A percentile compares a stretch with the other conserved stretches of the same genome.
These are phyloP conservation scores for Abscondita cerata DNA, from an alignment of 2,888 invertebrate species.

Conservation along the genomic window DNA sequence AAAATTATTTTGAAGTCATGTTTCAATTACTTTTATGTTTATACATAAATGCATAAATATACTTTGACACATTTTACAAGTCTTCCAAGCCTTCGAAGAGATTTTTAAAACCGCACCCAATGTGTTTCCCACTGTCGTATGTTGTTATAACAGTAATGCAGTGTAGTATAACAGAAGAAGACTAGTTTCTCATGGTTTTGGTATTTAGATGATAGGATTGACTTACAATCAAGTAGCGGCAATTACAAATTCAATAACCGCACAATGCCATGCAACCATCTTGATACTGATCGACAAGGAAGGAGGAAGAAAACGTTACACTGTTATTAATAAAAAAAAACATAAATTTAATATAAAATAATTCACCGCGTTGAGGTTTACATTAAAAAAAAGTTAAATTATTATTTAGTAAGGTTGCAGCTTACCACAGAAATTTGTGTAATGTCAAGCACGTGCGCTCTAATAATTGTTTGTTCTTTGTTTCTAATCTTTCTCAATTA, in stretches of 20 bases:
- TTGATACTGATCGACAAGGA: slow-evolving; percentile 18
- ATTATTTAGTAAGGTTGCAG: too few relatives aligned
- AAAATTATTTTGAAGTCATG: too few relatives aligned
- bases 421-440: too few relatives aligned
- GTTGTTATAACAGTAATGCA: slow-evolving; percentile 28
- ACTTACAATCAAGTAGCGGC: slow-evolving; percentile 15
- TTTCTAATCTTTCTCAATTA: too few relatives aligned
- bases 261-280: slow-evolving; percentile 17
- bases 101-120: slow-evolving; percentile 25
- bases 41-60: neutral
- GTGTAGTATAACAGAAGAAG: slow-evolving; percentile 21
- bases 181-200: slow-evolving; percentile 24
- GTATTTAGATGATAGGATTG: slow-evolving; percentile 21
- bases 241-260: slow-evolving; percentile 28
- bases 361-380: too few relatives aligned
- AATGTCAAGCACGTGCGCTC: too few relatives aligned
- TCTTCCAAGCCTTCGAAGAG: slow-evolving; percentile 15
- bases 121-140: slow-evolving; percentile 27
- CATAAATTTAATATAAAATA: too few relatives aligned
- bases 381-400: too few relatives aligned
- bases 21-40: too few relatives aligned
- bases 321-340: too few relatives aligned
- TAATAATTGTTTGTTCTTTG: too few relatives aligned
- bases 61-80: slow-evolving; percentile 17
- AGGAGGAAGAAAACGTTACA: too few relatives aligned